Evolutionary conservation across 1,140 invertebrate species (phyloP).

Genomic region (Zaprionus africanus): DNA sequence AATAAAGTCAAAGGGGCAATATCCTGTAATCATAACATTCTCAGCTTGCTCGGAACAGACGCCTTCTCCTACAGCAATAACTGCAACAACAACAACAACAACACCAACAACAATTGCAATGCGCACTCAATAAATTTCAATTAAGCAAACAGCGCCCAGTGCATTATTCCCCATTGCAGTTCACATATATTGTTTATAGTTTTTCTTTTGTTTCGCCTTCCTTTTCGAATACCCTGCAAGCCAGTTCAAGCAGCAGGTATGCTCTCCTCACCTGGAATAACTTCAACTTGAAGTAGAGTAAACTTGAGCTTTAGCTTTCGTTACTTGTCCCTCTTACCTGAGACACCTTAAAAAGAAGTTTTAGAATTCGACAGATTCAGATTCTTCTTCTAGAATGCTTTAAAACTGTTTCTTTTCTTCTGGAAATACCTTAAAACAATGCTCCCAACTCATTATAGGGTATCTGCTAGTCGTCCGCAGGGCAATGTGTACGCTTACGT

Average conservation of each 20-base stretch:
- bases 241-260: not conserved
- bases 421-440: no score
- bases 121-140: slow-evolving; percentile 76
- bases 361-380: no score
- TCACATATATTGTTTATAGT: slow-evolving; percentile 47
- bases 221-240: slow-evolving; percentile 18
- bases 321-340: no score
- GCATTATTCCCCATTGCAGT: slow-evolving; percentile 31
- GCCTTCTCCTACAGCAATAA: slow-evolving; percentile 1
- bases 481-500: not conserved
- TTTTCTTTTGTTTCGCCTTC: slow-evolving; percentile 35
- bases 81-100: slow-evolving; percentile 14
- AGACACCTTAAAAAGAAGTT: no score
- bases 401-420: no score
- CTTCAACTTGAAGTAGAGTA: not conserved
- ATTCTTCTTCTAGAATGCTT: no score
- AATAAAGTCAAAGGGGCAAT: slow-evolving; percentile 62
- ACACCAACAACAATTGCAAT: slow-evolving; percentile 48
- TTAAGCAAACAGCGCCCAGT: slow-evolving; percentile 51
- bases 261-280: not conserved
- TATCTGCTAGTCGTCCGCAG: slow-evolving; percentile 14
- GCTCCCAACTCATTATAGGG: not conserved
- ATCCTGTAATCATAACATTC: slow-evolving; percentile 59
- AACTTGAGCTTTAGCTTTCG: not conserved
- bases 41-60: slow-evolving; percentile 12